A percentile compares a stretch with the other conserved stretches of the same genome.
Conservation (phyloP, 2,797 vertebrate genomes). For the Sorex maritimensis region DNA sequence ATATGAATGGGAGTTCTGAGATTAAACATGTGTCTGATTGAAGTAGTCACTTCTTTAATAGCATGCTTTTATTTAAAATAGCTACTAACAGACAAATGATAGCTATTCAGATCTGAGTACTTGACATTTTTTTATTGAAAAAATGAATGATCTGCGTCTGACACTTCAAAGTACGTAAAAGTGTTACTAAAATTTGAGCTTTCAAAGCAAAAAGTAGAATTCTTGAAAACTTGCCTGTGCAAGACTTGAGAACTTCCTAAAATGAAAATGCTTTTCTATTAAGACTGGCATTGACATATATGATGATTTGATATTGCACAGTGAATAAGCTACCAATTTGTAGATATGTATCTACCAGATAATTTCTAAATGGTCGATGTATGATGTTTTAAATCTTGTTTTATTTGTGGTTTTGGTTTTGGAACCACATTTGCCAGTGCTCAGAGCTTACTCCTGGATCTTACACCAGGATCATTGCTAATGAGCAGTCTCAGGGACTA, state of each 20-base stretch:
- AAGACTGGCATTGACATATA: neutral
- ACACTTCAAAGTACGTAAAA: constrained; percentile 1
- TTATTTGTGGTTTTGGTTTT: no score
- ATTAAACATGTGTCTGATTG: neutral
- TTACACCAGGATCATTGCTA: no score
- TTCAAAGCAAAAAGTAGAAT: constrained; percentile 25
- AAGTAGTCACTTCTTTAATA: neutral
- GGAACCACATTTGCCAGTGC: no score
- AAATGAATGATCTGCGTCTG: neutral
- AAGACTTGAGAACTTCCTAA: neutral
- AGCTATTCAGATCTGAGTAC: neutral
- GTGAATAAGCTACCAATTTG: neutral
- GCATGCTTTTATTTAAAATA: constrained; percentile 26
- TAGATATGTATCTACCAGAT: neutral
- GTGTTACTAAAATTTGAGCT: constrained; percentile 29
- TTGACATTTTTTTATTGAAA: neutral
- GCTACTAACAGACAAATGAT: neutral
- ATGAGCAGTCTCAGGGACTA: no score
- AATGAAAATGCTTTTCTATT: neutral
- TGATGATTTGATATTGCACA: neutral
- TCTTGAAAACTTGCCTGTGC: neutral
- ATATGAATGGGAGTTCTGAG: neutral
- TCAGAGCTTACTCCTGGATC: no score
- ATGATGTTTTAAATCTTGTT: neutral
- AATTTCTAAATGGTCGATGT: neutral